Evolutionary conservation across 2,888 invertebrate species (phyloP).

Genomic region (Andrena fulva): DNA sequence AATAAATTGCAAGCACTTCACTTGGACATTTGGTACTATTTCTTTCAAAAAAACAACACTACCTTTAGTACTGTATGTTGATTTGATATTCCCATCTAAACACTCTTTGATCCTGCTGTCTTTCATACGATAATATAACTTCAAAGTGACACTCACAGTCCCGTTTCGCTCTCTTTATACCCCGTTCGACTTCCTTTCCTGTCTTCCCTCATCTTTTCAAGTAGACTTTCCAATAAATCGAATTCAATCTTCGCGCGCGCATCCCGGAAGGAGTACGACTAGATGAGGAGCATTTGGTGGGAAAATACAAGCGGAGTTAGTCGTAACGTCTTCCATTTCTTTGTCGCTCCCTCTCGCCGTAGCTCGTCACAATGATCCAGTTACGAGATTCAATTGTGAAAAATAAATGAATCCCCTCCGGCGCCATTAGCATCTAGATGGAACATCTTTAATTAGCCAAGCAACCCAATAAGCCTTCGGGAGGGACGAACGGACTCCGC

Average conservation of each 20-base stretch:
- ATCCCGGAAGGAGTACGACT: neutral
- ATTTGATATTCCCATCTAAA: neutral
- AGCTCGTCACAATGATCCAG: neutral
- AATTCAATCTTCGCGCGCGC: neutral
- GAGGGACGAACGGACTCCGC: neutral
- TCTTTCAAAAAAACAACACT: too few species aligned
- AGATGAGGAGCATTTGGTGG: neutral
- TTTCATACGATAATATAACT: neutral
- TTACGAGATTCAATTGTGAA: constrained; percentile 17
- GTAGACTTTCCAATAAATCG: neutral
- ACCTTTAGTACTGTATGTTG: neutral
- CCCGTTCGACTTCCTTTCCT: neutral
- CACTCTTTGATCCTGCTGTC: neutral
- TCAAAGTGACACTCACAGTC: neutral
- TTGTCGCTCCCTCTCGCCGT: neutral
- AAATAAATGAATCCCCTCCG: constrained; percentile 22
- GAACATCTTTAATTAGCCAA: constrained; percentile 40
- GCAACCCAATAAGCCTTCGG: constrained; percentile 45
- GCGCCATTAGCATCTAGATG: constrained; percentile 50
- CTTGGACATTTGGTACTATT: neutral
- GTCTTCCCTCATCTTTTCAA: neutral
- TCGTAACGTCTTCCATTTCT: neutral
- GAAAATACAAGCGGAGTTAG: neutral
- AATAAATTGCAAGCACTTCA: neutral
- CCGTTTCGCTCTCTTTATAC: constrained; percentile 2